A percentile compares a stretch with the other conserved stretches of the same genome.
These are phyloP conservation scores for Theretra japonica DNA, from an alignment of 2,888 invertebrate genomes.

Conservation along the genomic window DNA sequence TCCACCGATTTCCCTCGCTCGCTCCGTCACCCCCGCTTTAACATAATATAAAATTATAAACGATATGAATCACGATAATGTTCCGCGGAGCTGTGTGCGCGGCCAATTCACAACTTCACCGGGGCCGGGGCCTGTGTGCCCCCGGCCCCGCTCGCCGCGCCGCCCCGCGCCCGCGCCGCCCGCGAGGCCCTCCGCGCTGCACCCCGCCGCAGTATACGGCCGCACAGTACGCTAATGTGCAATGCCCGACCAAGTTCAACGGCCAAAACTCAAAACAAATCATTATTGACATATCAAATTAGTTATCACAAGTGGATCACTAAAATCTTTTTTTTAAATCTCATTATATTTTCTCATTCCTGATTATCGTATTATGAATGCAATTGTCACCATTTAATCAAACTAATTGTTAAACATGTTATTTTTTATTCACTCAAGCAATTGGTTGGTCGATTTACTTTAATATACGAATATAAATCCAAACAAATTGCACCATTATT, in stretches of 20 bases:
- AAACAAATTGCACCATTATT: no score
- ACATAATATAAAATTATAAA: conserved; percentile 85
- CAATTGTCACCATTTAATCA: no score
- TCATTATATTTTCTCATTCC: neutral
- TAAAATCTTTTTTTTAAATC: neutral
- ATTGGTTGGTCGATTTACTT: no score
- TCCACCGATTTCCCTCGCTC: conserved; percentile 32
- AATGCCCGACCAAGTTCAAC: conserved; percentile 7
- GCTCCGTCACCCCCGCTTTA: conserved; percentile 66
- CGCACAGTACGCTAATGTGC: conserved; percentile 28
- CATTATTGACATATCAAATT: neutral
- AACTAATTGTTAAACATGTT: no score
- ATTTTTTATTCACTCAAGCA: no score
- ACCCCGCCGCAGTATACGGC: conserved; percentile 44
- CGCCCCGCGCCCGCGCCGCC: conserved; percentile 36
- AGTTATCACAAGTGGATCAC: neutral
- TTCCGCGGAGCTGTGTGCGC: conserved; percentile 73
- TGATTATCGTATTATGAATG: no score
- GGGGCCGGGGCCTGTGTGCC: conserved; percentile 59
- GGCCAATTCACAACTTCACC: conserved; percentile 81
- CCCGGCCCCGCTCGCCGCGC: conserved; percentile 46
- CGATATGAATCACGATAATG: conserved; percentile 84
- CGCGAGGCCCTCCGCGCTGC: conserved; percentile 46
- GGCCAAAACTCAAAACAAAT: conserved; percentile 15
- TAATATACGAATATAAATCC: no score